phyloP scores from a whole-genome alignment of 2,797 vertebrate genomes.

The Alcedo quadribrachys region DNA sequence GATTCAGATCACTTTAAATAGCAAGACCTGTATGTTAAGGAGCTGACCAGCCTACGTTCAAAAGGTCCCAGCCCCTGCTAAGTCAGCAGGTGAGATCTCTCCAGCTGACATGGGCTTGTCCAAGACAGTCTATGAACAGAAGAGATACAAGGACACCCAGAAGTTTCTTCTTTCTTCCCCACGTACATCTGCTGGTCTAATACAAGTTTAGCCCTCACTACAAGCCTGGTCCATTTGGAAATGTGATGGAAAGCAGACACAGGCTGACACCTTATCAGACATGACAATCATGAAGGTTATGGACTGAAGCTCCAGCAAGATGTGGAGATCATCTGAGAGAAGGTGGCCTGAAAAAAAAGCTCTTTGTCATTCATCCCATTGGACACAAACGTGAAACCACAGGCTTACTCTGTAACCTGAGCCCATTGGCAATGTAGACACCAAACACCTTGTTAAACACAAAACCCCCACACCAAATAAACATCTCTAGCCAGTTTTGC shows the following conservation, averaged over 20 bases:
- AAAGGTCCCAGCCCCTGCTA: neutral
- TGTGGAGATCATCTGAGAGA: neutral
- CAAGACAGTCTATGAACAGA: neutral
- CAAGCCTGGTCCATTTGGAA: neutral
- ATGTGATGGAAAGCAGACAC: neutral
- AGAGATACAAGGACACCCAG: neutral
- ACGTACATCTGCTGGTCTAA: neutral
- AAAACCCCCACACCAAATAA: neutral
- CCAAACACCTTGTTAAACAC: neutral
- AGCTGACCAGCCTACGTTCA: no score
- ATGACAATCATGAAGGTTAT: neutral
- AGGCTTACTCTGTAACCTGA: conserved; percentile 19
- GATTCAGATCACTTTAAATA: neutral
- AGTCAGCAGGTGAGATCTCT: neutral
- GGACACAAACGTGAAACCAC: conserved; percentile 14
- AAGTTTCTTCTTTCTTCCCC: neutral
- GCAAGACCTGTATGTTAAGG: neutral
- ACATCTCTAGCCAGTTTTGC: conserved; percentile 1
- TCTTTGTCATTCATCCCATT: neutral
- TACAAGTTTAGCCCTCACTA: neutral
- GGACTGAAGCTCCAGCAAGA: neutral
- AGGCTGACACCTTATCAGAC: neutral
- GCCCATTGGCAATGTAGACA: neutral
- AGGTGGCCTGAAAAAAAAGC: neutral
- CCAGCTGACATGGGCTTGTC: neutral